Evolutionary conservation across 2,113 vertebrate species (phyloP).

Genomic region (Dendropsophus ebraccatus): DNA sequence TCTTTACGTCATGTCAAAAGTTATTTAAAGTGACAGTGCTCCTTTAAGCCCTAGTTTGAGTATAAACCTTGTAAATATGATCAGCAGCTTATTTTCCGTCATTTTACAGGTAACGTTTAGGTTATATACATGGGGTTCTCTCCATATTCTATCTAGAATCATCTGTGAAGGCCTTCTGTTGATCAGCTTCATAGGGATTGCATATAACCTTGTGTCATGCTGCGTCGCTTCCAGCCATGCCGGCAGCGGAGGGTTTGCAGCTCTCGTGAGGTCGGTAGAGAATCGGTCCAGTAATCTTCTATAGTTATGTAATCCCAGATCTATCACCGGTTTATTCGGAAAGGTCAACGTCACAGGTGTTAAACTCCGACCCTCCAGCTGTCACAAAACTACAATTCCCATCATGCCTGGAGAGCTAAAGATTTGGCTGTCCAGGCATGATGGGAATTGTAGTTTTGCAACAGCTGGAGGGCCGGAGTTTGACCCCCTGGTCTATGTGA

Average conservation of each 20-base stretch:
- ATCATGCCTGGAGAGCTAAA: no score
- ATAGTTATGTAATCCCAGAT: not conserved
- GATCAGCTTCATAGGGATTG: not conserved
- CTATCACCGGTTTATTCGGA: not conserved
- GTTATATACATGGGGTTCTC: not conserved
- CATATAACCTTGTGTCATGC: not conserved
- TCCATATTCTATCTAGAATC: no score
- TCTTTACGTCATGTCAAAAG: no score
- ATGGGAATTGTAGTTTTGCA: no score
- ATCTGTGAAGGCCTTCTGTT: not conserved
- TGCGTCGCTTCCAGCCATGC: not conserved
- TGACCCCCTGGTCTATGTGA: not conserved
- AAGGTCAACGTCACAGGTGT: not conserved
- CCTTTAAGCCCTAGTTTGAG: no score
- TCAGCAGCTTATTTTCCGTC: not conserved
- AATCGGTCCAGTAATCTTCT: not conserved
- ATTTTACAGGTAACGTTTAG: not conserved
- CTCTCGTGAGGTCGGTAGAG: not conserved
- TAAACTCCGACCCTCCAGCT: no score
- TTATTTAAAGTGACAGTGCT: no score
- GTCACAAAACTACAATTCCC: no score
- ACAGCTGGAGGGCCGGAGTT: no score
- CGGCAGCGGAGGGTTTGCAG: not conserved
- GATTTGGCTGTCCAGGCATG: no score
- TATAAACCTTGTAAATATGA: no score